Evolutionary conservation across 2,888 invertebrate species (phyloP).

Genomic region (Sabatieria punctata): DNA sequence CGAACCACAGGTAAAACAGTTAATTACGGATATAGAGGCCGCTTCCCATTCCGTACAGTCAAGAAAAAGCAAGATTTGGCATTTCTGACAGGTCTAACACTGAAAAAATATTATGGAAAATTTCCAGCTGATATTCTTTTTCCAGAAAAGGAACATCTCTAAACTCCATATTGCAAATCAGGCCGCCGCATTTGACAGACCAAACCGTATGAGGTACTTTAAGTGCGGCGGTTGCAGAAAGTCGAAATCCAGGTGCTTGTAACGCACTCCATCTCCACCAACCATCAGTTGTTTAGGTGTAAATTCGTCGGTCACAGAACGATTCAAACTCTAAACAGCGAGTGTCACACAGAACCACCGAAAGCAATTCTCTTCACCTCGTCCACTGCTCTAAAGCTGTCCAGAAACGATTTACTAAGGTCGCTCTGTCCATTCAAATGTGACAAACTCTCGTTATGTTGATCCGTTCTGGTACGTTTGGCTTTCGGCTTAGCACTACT

Average conservation of each 20-base stretch:
- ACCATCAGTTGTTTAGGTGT: background rate
- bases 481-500: too few species aligned
- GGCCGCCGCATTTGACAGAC: too few species aligned
- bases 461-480: too few species aligned
- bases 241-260: slow-evolving; percentile 41
- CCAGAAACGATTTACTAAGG: background rate
- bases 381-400: slow-evolving; percentile 1
- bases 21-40: background rate
- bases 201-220: slow-evolving; percentile 45
- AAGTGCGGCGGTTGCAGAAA: slow-evolving; percentile 55
- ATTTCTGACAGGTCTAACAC: too few species aligned
- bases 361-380: background rate
- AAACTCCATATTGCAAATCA: too few species aligned
- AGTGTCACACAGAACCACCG: background rate
- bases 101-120: too few species aligned
- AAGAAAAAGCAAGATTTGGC: too few species aligned
- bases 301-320: background rate
- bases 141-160: too few species aligned
- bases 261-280: background rate
- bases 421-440: too few species aligned
- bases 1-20: background rate
- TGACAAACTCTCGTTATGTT: too few species aligned
- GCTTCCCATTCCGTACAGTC: too few species aligned
- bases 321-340: background rate
- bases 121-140: too few species aligned